These are phyloP conservation scores for Thomomys bottae DNA, from an alignment of 2,113 vertebrate genomes.

Conservation along the genomic window DNA sequence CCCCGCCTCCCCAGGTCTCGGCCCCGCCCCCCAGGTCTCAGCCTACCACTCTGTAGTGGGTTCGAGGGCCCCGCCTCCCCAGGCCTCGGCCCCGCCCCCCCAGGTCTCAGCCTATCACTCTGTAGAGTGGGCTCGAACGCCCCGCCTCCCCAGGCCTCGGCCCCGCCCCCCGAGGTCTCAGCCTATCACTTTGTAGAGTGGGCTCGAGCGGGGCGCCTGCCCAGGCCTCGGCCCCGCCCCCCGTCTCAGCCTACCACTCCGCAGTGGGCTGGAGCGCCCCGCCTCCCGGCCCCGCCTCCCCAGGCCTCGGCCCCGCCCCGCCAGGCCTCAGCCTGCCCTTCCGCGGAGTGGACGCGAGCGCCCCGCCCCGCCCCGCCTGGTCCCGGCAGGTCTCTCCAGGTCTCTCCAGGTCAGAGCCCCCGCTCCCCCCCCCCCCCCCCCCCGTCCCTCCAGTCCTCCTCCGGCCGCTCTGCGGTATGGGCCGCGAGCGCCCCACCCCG, in stretches of 20 bases:
- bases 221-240: too few species aligned
- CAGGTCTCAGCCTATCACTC: constrained; percentile 59
- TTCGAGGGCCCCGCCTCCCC: not conserved
- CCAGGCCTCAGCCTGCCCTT: constrained; percentile 56
- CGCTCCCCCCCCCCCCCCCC: too few species aligned
- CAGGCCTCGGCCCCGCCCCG: too few species aligned
- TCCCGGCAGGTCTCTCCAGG: too few species aligned
- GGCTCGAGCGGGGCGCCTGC: constrained; percentile 21
- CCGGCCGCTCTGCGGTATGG: constrained; percentile 54
- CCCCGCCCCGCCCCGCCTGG: too few species aligned
- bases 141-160: not conserved
- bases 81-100: too few species aligned
- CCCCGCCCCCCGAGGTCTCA: too few species aligned
- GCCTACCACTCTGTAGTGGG: constrained; percentile 60
- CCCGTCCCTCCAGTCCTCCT: too few species aligned
- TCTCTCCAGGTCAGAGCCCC: constrained; percentile 44
- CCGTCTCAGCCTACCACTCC: constrained; percentile 50
- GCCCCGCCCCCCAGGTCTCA: too few species aligned
- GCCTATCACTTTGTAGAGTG: constrained; percentile 44
- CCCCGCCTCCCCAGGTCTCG: too few species aligned
- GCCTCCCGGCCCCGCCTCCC: not conserved
- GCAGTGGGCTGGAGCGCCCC: constrained; percentile 19
- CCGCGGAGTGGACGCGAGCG: constrained; percentile 47
- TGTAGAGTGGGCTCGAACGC: constrained; percentile 44
- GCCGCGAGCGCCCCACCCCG: not conserved